A percentile compares a stretch with the other conserved stretches of the same genome.
Conservation (phyloP, 1,140 invertebrate species). For the Temnothorax curvispinosus region DNA sequence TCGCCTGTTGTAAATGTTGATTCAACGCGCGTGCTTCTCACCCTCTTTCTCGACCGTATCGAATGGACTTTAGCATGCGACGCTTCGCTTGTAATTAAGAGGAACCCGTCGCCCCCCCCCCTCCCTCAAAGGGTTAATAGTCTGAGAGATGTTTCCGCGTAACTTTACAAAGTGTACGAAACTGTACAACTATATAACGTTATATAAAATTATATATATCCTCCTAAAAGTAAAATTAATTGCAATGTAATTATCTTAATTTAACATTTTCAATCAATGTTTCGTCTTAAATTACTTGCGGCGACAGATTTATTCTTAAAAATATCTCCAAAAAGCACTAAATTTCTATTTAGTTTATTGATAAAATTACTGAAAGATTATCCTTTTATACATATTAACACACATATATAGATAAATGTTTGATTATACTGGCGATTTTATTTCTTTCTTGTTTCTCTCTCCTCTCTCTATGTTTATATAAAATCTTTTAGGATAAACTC, state of each 20-base stretch:
- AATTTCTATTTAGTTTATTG: not conserved
- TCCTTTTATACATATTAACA: not conserved
- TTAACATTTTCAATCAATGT: not conserved
- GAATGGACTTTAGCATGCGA: conserved; percentile 5
- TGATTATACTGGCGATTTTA: not conserved
- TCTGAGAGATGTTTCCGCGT: not conserved
- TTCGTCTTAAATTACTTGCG: not conserved
- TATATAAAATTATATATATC: not conserved
- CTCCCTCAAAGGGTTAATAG: not conserved
- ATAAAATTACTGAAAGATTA: not conserved
- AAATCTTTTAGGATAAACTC: not conserved
- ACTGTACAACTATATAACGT: not conserved
- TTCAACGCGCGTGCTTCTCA: not conserved
- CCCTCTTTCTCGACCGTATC: not conserved
- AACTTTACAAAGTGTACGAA: not conserved
- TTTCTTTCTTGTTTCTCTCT: not conserved
- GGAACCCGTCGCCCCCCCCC: too few species aligned
- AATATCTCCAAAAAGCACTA: not conserved
- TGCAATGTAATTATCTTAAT: not conserved
- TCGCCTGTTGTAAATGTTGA: conserved; percentile 39
- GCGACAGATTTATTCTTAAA: not conserved
- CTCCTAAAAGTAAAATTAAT: not conserved
- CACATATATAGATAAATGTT: not conserved
- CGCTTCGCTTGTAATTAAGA: not conserved
- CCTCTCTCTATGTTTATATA: not conserved